Base-by-base conservation (phyloP, 2,888 invertebrate species). In the Balanococcus diminutus region DNA sequence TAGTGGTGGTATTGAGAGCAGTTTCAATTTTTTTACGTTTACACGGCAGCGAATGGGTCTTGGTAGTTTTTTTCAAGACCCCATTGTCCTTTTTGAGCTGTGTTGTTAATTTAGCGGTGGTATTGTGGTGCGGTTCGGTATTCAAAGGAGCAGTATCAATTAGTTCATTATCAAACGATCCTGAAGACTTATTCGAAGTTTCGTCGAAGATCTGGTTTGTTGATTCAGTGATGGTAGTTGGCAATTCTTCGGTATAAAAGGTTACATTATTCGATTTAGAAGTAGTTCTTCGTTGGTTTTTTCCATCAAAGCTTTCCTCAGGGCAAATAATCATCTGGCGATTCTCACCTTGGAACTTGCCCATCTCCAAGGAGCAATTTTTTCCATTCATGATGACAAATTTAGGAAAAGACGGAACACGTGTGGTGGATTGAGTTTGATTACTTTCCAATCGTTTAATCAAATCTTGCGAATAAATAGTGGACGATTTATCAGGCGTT, bases 171-270 rank as follows among this genome's bases (percentile, higher is more conserved):
- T n/a, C n/a, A n/a, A n/a, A n/a, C n/a, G n/a, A n/a, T n/a, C n/a
- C n/a, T n/a, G n/a, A n/a, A n/a, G n/a, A n/a, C n/a, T n/a, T n/a
- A n/a, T n/a, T n/a, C n/a, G n/a, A n/a, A n/a, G n/a, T n/a, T n/a
- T n/a, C n/a, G n/a, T n/a, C n/a, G n/a, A n/a, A n/a, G n/a, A n/a
- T n/a, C n/a, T n/a, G n/a, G n/a, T n/a, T n/a, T n/a, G n/a, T 8
- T 8, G 14, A 32, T 25, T 72, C 72, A n/a, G 72, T 72, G 16
- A 32, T 67, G 5, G 56, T 56, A 1, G n/a, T 4, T 22, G 22
- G 22, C 8, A 79, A 79, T 79, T 79, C 75, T 32, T 79, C 19
- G n/a, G 32, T 79, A 36, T 19, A 79, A 79, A 36, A 79, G 9
- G 75, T 79, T 6, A 79, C 75, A 36, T n/a, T n/a, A n/a, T 79